Percentiles rank a stretch among this genome's conserved stretches.
phyloP scores from a whole-genome alignment of 2,888 invertebrate species.

The Trissolcus brochymenae region DNA sequence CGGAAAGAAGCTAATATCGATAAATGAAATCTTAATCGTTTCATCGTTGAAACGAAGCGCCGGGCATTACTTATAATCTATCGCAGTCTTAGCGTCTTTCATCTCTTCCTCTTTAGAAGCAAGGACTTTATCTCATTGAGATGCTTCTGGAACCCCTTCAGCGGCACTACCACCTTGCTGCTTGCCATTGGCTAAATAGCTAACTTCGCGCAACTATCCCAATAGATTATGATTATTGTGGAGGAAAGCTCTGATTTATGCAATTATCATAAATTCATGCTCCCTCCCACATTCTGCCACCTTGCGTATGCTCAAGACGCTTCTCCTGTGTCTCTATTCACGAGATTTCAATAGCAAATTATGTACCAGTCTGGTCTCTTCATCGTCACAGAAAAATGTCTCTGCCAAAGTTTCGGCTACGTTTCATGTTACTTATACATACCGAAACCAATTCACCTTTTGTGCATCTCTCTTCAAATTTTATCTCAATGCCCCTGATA shows the following conservation, averaged over 20 bases:
- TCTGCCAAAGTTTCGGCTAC: conserved; percentile 47
- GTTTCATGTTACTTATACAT: conserved; percentile 53
- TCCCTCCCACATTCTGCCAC: conserved; percentile 64
- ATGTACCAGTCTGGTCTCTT: conserved; percentile 65
- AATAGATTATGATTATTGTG: conserved; percentile 76
- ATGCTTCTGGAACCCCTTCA: conserved; percentile 62
- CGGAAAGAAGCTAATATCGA: conserved; percentile 30
- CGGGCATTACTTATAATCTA: conserved; percentile 56
- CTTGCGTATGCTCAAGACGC: conserved; percentile 73
- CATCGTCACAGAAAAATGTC: conserved; percentile 53
- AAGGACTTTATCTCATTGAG: conserved; percentile 71
- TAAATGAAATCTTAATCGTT: conserved; percentile 50
- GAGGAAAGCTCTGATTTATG: conserved; percentile 76
- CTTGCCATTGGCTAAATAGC: conserved; percentile 75
- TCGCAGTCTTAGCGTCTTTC: conserved; percentile 55
- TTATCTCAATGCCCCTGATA: background rate
- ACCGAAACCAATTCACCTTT: conserved; percentile 41
- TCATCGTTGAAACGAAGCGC: conserved; percentile 43
- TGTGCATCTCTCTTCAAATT: background rate
- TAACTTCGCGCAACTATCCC: conserved; percentile 75
- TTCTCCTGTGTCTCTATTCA: conserved; percentile 70
- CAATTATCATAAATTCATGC: conserved; percentile 75
- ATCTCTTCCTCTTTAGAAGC: conserved; percentile 58
- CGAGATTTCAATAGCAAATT: conserved; percentile 73
- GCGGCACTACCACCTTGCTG: conserved; percentile 62